Base-by-base conservation (phyloP, 2,888 invertebrate species). In the Silvanus unidentatus region DNA sequence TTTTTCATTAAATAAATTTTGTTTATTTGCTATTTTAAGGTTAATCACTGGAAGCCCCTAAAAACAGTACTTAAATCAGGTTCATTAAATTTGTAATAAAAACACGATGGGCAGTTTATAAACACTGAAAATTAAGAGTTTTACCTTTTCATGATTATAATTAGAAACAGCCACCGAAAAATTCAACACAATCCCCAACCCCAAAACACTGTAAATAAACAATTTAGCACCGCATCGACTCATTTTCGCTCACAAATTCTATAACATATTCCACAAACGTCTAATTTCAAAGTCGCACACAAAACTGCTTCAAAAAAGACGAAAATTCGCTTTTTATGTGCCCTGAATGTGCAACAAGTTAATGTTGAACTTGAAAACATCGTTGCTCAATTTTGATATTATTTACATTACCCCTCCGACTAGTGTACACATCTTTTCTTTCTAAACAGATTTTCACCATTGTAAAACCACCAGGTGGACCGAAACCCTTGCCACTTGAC, bases 151-250 rank as follows among this genome's bases (percentile, higher is more conserved):
- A 9, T 43, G 32, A n/a, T 40, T 15, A 12, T 43, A 27, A 37
- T 49, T 46, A 11, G 44, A 14, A 12, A 44, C 44, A 30, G 22
- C 48, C 34, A n/a, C 11, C 16, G 35, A 22, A 22, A 49, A 42
- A 16, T 39, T 44, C 2, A 35, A 38, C 9, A 70, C 78, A 80
- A 46, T 75, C 80, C 2, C 78, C 82, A 1, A 77, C 78, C 9
- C 79, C 79, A 55, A 75, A 80, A 51, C 73, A 77, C 12, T 55
- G 75, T 36, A 22, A 22, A 22, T 22, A 22, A 22, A 22, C 22
- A 22, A 22, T 5, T 8, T 5, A 8, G 8, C 3, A 73, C 76
- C 48, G 70, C 67, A 14, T 73, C 74, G 27, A 76, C 53, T 71
- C 49, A 49, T 49, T 44, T 40, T 13, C 11, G 39, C 14, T 40